Percentiles rank a stretch among this genome's conserved stretches.
Conservation (phyloP, 1,140 invertebrate species). For the Leptopilina boulardi region DNA sequence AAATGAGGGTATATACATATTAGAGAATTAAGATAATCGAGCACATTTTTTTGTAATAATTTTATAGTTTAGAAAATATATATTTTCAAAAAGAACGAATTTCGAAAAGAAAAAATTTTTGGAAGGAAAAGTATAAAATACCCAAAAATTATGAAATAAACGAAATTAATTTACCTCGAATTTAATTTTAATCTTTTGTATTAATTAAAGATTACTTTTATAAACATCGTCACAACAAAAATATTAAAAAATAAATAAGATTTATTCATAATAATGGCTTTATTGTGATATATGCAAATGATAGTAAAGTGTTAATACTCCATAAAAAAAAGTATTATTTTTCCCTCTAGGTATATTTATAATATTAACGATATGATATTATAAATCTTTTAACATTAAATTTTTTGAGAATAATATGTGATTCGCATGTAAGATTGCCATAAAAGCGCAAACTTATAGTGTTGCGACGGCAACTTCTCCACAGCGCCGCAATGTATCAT, state of each 20-base stretch:
- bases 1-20: no score
- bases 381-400: constrained; percentile 3
- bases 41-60: no score
- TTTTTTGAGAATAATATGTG: constrained; percentile 6
- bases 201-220: no score
- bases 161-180: no score
- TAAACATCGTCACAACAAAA: no score
- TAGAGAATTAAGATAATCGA: no score
- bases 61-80: no score
- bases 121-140: no score
- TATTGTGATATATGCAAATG: neutral
- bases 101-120: no score
- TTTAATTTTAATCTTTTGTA: no score
- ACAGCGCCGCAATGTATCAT: constrained; percentile 14
- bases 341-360: neutral
- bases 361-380: neutral
- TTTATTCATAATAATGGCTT: neutral
- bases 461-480: constrained; percentile 29
- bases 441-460: constrained; percentile 30
- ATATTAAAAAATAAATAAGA: neutral
- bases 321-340: neutral
- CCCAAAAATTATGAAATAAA: no score
- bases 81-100: no score
- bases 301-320: neutral
- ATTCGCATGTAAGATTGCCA: constrained; percentile 29